A percentile compares a stretch with the other conserved stretches of the same genome.
phyloP scores from a whole-genome alignment of 2,888 invertebrate species.

The Erebia palarica region DNA sequence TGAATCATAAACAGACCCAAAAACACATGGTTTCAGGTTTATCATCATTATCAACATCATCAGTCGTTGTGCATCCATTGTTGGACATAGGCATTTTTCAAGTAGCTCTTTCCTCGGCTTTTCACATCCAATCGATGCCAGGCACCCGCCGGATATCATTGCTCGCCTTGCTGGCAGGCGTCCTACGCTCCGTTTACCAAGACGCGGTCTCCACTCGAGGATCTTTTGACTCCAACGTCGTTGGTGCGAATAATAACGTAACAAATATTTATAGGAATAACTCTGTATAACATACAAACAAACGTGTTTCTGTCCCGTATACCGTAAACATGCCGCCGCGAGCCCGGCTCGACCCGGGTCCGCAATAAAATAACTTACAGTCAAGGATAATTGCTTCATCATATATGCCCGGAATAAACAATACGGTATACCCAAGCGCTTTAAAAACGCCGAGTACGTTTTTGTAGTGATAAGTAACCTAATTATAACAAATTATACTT shows the following conservation, averaged over 20 bases:
- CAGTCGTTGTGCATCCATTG: no score
- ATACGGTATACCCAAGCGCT: constrained; percentile 42
- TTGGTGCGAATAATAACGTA: constrained; percentile 23
- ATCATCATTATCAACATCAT: no score
- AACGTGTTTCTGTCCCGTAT: constrained; percentile 44
- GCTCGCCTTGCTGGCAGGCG: no score
- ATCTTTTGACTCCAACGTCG: not conserved
- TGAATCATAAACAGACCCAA: no score
- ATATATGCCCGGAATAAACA: constrained; percentile 47
- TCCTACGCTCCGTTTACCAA: no score
- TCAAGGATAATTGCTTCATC: constrained; percentile 56
- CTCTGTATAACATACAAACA: constrained; percentile 31
- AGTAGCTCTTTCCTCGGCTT: no score
- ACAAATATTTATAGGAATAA: constrained; percentile 28
- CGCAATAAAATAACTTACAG: constrained; percentile 52
- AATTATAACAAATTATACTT: constrained; percentile 7
- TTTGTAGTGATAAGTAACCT: constrained; percentile 14
- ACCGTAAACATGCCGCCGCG: constrained; percentile 48
- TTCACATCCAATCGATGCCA: no score
- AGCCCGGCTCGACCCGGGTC: constrained; percentile 45
- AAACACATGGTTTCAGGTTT: no score
- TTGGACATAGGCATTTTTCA: no score
- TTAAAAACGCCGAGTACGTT: constrained; percentile 18
- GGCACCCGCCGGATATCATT: no score
- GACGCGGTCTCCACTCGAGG: no score